Conservation (phyloP, 2,888 invertebrate species). For the Psylliodes chrysocephalus region DNA sequence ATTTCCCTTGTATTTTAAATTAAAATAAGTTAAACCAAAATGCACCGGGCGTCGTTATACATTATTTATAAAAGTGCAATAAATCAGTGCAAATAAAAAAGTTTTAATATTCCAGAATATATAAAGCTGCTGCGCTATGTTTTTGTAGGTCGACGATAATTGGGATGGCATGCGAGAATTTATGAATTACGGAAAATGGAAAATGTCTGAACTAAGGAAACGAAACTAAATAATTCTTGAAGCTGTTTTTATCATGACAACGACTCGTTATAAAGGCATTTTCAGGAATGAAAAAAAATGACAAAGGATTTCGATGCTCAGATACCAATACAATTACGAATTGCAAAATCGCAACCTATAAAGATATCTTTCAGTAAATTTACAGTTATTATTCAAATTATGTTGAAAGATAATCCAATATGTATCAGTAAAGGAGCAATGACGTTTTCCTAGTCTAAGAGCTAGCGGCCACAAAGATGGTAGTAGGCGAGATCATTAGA, state of each 20-base stretch:
- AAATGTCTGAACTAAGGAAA: constrained; percentile 16
- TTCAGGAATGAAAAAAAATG: no score
- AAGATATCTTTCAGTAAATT: no score
- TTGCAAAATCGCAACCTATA: no score
- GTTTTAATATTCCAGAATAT: not conserved
- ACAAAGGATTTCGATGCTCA: no score
- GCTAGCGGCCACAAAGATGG: no score
- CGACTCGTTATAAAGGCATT: not conserved
- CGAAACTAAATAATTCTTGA: constrained; percentile 22
- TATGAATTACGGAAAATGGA: constrained; percentile 22
- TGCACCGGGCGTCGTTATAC: constrained; percentile 1
- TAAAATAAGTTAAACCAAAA: not conserved
- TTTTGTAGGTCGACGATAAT: constrained; percentile 20
- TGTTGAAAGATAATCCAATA: no score
- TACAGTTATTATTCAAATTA: no score
- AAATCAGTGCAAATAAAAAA: constrained; percentile 8
- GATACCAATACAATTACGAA: no score
- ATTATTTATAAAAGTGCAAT: constrained; percentile 13
- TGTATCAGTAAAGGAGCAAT: no score
- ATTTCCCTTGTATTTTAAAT: not conserved
- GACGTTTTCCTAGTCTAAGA: no score
- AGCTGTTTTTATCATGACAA: constrained; percentile 6
- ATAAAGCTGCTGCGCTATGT: constrained; percentile 10
- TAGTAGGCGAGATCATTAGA: no score
- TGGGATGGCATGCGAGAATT: constrained; percentile 19